phyloP scores from a whole-genome alignment of 2,113 vertebrate genomes.

The Eidolon helvum region DNA sequence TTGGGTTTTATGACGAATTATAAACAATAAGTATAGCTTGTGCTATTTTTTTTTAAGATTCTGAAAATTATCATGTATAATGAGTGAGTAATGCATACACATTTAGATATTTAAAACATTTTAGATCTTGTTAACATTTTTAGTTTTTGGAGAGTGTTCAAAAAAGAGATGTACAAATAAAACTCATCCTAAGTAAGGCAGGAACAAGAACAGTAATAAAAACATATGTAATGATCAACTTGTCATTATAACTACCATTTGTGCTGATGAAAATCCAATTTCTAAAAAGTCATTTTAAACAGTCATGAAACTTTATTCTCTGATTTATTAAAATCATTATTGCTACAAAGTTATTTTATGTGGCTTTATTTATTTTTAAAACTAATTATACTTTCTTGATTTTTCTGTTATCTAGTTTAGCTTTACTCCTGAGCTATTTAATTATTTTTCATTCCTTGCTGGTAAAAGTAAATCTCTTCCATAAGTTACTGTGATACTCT shows the following conservation, averaged over 20 bases:
- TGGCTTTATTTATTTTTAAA: neutral
- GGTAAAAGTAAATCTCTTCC: conserved; percentile 17
- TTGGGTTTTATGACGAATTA: neutral
- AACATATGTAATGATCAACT: neutral
- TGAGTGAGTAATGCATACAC: neutral
- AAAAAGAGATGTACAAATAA: conserved; percentile 6
- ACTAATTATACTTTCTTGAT: neutral
- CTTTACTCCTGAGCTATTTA: neutral
- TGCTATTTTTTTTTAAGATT: neutral
- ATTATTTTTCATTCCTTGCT: conserved; percentile 11
- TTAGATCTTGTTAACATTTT: neutral
- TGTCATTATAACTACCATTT: neutral
- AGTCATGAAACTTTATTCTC: neutral
- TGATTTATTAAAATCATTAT: conserved; percentile 22
- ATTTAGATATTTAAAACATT: neutral
- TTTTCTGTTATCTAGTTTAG: neutral
- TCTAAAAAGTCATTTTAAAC: neutral
- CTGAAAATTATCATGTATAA: neutral
- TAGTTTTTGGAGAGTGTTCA: neutral
- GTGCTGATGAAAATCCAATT: neutral
- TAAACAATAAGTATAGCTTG: conserved; percentile 1
- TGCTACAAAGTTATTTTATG: neutral
- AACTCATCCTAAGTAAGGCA: neutral
- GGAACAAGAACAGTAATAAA: neutral
- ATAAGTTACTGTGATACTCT: neutral